Evolutionary conservation across 2,797 vertebrate genomes (phyloP).

Genomic region (Coregonus suidteri): DNA sequence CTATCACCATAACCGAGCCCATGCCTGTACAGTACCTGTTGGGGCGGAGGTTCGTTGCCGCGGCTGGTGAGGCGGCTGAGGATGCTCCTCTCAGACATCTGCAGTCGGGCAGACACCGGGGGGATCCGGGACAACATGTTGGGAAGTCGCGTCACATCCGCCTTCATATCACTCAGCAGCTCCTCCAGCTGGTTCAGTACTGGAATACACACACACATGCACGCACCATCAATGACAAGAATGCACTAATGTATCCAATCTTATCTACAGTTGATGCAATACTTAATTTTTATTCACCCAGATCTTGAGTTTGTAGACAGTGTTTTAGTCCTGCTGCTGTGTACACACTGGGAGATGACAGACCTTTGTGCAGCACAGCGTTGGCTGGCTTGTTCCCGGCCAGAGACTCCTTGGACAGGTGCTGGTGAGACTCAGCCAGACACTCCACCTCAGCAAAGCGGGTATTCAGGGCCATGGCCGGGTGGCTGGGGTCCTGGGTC

Average conservation of each 20-base stretch:
- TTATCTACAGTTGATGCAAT: background rate
- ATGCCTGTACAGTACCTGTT: conserved; percentile 79
- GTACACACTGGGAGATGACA: conserved; percentile 1
- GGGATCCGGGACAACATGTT: conserved; percentile 97
- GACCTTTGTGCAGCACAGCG: conserved; percentile 96
- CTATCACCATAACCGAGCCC: background rate
- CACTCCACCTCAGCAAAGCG: conserved; percentile 97
- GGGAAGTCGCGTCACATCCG: conserved; percentile 93
- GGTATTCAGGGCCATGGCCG: conserved; percentile 94
- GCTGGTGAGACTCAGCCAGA: conserved; percentile 97
- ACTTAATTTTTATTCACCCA: background rate
- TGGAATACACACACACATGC: conserved; percentile 51
- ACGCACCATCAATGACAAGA: background rate
- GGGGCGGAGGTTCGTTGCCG: conserved; percentile 84
- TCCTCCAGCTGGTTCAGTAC: conserved; percentile 98
- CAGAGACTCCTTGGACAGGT: conserved; percentile 96
- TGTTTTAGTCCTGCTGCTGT: background rate
- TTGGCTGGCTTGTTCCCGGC: conserved; percentile 98
- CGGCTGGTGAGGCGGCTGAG: conserved; percentile 95
- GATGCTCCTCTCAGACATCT: conserved; percentile 98
- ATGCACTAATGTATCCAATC: background rate
- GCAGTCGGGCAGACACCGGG: conserved; percentile 90
- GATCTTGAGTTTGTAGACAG: background rate
- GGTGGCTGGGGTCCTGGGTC: conserved; percentile 94
- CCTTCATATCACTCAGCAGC: conserved; percentile 98